Percentiles rank a stretch among this genome's conserved stretches.
Conservation (phyloP, 1,140 invertebrate genomes). For the Drosophila nannoptera region DNA sequence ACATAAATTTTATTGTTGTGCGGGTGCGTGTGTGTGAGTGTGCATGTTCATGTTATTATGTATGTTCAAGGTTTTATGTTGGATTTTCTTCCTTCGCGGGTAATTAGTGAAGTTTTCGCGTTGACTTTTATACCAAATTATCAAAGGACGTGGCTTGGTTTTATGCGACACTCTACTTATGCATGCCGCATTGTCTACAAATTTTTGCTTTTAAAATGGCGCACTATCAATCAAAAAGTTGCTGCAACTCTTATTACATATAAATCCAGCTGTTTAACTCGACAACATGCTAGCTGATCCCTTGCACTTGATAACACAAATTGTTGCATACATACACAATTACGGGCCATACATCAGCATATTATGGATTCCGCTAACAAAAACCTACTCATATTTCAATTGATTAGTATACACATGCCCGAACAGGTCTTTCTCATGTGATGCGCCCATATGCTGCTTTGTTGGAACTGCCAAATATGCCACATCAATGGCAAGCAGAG, state of each 20-base stretch:
- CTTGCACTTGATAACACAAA: not conserved
- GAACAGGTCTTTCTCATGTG: not conserved
- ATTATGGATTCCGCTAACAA: no score
- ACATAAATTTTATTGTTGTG: slow-evolving; percentile 60
- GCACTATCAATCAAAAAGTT: not conserved
- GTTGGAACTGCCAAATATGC: not conserved
- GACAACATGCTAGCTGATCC: not conserved
- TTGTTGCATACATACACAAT: not conserved
- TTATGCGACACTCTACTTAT: slow-evolving; percentile 9
- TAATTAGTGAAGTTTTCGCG: slow-evolving; percentile 62
- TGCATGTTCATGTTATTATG: not conserved
- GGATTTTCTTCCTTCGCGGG: slow-evolving; percentile 57
- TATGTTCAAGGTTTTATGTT: slow-evolving; percentile 26
- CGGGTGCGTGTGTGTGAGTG: not conserved
- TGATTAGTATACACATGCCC: not conserved
- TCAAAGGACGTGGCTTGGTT: slow-evolving; percentile 16
- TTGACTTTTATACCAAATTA: slow-evolving; percentile 30
- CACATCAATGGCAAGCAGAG: not conserved
- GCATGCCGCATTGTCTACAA: not conserved
- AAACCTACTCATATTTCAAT: no score
- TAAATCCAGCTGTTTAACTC: not conserved
- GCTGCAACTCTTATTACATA: not conserved
- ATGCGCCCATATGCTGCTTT: not conserved
- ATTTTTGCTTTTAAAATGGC: not conserved
- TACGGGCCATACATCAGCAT: no score